Evolutionary conservation across 2,113 vertebrate species (phyloP).

Genomic region (Silurus asotus): DNA sequence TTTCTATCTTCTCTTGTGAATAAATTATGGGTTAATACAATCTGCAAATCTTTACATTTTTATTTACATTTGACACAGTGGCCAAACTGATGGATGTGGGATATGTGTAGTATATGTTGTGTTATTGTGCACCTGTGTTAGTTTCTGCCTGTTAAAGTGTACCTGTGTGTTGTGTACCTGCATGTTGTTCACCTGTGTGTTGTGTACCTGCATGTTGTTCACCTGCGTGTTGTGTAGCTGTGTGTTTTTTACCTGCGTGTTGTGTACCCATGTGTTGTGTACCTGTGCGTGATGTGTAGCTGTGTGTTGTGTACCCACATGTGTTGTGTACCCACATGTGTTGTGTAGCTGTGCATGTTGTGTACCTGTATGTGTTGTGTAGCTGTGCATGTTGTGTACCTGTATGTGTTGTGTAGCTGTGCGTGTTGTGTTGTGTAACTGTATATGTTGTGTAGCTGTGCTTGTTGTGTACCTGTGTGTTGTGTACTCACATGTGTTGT

Average conservation of each 20-base stretch:
- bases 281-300: conserved; percentile 23
- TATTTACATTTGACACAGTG: too few relatives aligned
- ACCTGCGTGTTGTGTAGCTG: not conserved
- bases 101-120: too few relatives aligned
- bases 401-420: conserved; percentile 64
- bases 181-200: not conserved
- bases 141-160: not conserved
- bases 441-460: too few relatives aligned
- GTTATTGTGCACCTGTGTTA: too few relatives aligned
- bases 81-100: too few relatives aligned
- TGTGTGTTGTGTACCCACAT: not conserved
- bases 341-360: not conserved
- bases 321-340: conserved; percentile 54
- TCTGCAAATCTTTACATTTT: too few relatives aligned
- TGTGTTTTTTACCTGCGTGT: not conserved
- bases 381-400: not conserved
- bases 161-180: not conserved
- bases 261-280: conserved; percentile 57
- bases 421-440: conserved; percentile 46
- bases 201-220: not conserved
- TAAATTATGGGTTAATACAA: too few relatives aligned
- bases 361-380: not conserved
- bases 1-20: too few relatives aligned
- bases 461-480: not conserved
- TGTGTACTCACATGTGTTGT: conserved; percentile 62